Base-by-base conservation (phyloP, 2,113 vertebrate genomes). In the Plecturocebus donacophilus region DNA sequence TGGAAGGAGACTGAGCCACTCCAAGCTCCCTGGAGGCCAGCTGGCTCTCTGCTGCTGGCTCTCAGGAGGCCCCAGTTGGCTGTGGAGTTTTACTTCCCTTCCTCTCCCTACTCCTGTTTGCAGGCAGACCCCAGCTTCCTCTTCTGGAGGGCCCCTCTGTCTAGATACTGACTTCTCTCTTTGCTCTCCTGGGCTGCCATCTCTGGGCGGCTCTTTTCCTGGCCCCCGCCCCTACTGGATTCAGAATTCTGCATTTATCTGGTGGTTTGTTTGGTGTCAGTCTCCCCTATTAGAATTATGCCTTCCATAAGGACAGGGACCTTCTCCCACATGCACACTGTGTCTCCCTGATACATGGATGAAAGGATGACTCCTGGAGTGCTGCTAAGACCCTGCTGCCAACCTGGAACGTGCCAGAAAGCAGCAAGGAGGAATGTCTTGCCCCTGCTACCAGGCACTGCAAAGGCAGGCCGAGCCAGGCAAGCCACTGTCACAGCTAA, bases 1-100 rank as follows among this genome's bases (percentile, higher is more conserved):
- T 54, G 27, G 47, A 30, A 56, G 38, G 56, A 3, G 19, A 16
- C 42, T 8, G 20, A 68, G 61, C 32, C 61, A 16, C 14, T 9
- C 25, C 47, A 83, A 47, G 38, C 13, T 23, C 49, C 52, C 61
- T 2, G 23, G 20, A 8, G 16, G 30, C 52, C 84, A 71, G 80
- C 81, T 32, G 45, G 42, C 89, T 47, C 14, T 42, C 3, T 8
- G 11, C 76, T 68, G n/a, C 0, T 7, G 17, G 64, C 56, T 35
- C 82, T 45, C 27, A 42, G 61, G 77, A 58, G 45, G 85, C 45
- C 56, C 54, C n/a, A 17, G 52, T 7, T 20, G 40, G 52, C 30
- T 64, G 21, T 5, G 30, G 8, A 42, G 54, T 83, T 71, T 83
- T 76, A 91, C 82, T 91, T 87, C 96, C 89, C 61, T 89, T n/a